These are phyloP conservation scores for Mechanitis mazaeus DNA, from an alignment of 2,888 invertebrate genomes.

Conservation along the genomic window DNA sequence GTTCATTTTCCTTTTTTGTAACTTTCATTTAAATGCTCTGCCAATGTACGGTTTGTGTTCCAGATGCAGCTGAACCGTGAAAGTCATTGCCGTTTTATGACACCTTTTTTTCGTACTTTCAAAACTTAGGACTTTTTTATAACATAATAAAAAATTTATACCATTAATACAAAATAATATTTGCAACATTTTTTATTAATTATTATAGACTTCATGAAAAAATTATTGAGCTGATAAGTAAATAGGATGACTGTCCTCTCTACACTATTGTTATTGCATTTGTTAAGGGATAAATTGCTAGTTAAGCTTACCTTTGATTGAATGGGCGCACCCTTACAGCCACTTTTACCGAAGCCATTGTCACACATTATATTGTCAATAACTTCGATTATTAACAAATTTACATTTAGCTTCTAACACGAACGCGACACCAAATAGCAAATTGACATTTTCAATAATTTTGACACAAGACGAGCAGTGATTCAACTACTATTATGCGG, in stretches of 20 bases:
- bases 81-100: conserved; percentile 73
- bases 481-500: conserved; percentile 6
- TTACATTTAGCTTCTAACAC: conserved; percentile 56
- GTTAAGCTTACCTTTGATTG: conserved; percentile 84
- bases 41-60: conserved; percentile 69
- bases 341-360: conserved; percentile 94
- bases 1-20: conserved; percentile 52
- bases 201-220: neutral
- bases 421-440: conserved; percentile 58
- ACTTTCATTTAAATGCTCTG: conserved; percentile 66
- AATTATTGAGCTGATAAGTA: conserved; percentile 10
- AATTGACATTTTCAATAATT: conserved; percentile 47
- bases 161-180: neutral
- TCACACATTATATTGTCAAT: conserved; percentile 72
- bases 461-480: conserved; percentile 33
- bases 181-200: neutral
- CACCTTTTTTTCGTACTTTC: conserved; percentile 69
- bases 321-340: conserved; percentile 94
- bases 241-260: conserved; percentile 13
- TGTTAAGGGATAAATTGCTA: conserved; percentile 28
- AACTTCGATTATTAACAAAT: conserved; percentile 48
- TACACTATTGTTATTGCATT: conserved; percentile 10
- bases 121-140: conserved; percentile 36
- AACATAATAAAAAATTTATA: neutral
- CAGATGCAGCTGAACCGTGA: conserved; percentile 74